Conservation (phyloP, 1,140 invertebrate species). For the Coelopa frigida region DNA sequence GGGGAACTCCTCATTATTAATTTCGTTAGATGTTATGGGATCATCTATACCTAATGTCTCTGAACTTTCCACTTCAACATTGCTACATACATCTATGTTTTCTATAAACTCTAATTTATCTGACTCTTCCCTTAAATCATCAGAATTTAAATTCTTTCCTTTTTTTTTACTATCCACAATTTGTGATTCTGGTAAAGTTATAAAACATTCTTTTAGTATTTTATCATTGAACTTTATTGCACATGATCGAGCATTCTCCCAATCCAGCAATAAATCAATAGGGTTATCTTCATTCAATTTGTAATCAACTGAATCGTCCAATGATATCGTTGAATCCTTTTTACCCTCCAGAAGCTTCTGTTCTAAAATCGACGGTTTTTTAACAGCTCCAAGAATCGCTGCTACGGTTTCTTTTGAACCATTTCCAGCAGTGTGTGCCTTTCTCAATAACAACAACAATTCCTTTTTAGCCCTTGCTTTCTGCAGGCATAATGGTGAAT, state of each 20-base stretch:
- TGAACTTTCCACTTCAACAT: conserved; percentile 40
- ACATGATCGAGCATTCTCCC: conserved; percentile 30
- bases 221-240: conserved; percentile 26
- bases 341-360: conserved; percentile 47
- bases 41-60: conserved; percentile 7
- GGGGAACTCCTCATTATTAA: too few relatives aligned
- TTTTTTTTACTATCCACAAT: neutral
- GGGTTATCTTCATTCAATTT: conserved; percentile 20
- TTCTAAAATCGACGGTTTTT: conserved; percentile 48
- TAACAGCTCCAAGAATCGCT: conserved; percentile 39
- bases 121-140: conserved; percentile 1
- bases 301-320: conserved; percentile 40
- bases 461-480: conserved; percentile 61
- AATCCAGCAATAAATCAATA: conserved; percentile 36
- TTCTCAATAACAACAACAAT: conserved; percentile 56
- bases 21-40: too few relatives aligned
- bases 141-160: conserved; percentile 4
- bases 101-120: conserved; percentile 38
- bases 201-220: conserved; percentile 21
- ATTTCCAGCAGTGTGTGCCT: conserved; percentile 49
- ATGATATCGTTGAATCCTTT: conserved; percentile 21
- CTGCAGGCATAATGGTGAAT: conserved; percentile 68
- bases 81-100: conserved; percentile 40
- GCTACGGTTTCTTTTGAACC: conserved; percentile 43
- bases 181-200: conserved; percentile 1